A percentile compares a stretch with the other conserved stretches of the same genome.
Evolutionary conservation across 1,140 invertebrate genomes (phyloP).

Genomic region (Cydia splendana): DNA sequence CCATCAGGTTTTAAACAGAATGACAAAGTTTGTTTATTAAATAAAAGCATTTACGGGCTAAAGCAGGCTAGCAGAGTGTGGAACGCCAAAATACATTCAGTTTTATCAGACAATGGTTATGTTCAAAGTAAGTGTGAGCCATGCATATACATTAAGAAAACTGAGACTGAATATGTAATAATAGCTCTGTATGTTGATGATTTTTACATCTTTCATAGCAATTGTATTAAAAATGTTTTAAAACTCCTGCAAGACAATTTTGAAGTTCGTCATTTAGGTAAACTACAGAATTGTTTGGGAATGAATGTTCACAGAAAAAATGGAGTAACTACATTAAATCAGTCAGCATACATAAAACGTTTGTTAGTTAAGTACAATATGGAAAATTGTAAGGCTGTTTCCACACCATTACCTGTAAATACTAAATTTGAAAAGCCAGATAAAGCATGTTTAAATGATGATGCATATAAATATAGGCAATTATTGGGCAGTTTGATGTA

Average conservation of each 20-base stretch:
- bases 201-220: conserved; percentile 36
- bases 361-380: conserved; percentile 7
- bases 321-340: background rate
- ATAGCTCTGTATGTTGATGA: conserved; percentile 46
- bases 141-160: no score
- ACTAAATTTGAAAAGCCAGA: conserved; percentile 29
- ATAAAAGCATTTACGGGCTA: no score
- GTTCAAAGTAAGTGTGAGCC: no score
- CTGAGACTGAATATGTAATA: no score
- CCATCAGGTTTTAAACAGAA: no score
- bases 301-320: no score
- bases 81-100: no score
- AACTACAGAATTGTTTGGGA: no score
- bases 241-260: background rate
- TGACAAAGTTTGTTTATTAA: no score
- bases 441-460: conserved; percentile 29
- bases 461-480: background rate
- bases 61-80: no score
- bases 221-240: conserved; percentile 33
- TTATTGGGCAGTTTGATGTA: conserved; percentile 31
- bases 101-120: no score
- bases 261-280: background rate
- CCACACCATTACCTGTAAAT: conserved; percentile 19
- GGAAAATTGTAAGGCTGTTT: conserved; percentile 15
- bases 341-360: conserved; percentile 31